Conservation (phyloP, 2,888 invertebrate species). For the Eudasyphora cyanicolor region DNA sequence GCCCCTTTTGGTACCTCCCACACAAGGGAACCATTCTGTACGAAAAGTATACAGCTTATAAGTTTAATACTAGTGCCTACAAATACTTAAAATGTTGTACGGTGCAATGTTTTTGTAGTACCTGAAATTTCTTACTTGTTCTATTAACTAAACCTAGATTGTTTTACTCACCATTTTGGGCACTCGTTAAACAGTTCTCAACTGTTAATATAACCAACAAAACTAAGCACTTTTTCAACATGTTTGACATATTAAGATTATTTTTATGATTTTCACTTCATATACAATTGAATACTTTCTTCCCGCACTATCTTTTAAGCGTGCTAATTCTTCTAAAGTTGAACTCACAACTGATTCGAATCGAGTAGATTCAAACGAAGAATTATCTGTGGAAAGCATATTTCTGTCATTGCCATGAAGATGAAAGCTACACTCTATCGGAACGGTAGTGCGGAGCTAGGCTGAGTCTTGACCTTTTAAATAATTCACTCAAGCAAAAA, state of each 20-base stretch:
- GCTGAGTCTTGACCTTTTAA: too few species aligned
- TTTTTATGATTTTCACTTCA: background rate
- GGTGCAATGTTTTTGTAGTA: too few species aligned
- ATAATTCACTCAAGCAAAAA: too few species aligned
- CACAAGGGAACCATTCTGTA: too few species aligned
- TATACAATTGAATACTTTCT: background rate
- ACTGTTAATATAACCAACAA: background rate
- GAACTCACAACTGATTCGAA: constrained; percentile 30
- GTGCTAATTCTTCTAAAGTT: constrained; percentile 7
- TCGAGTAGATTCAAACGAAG: background rate
- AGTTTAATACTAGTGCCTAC: too few species aligned
- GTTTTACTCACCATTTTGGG: constrained; percentile 56
- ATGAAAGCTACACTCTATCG: background rate
- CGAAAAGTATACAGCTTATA: too few species aligned
- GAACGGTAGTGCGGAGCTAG: too few species aligned
- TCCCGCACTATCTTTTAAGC: background rate
- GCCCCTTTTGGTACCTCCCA: too few species aligned
- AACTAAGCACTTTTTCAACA: constrained; percentile 12
- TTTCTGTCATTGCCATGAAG: background rate
- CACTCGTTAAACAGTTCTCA: background rate
- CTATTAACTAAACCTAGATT: too few species aligned
- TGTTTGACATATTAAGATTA: constrained; percentile 36
- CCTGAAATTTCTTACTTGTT: too few species aligned
- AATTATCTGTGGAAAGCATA: background rate
- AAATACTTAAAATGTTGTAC: too few species aligned